Base-by-base conservation (phyloP, 2,888 invertebrate species). In the Sesia apiformis region DNA sequence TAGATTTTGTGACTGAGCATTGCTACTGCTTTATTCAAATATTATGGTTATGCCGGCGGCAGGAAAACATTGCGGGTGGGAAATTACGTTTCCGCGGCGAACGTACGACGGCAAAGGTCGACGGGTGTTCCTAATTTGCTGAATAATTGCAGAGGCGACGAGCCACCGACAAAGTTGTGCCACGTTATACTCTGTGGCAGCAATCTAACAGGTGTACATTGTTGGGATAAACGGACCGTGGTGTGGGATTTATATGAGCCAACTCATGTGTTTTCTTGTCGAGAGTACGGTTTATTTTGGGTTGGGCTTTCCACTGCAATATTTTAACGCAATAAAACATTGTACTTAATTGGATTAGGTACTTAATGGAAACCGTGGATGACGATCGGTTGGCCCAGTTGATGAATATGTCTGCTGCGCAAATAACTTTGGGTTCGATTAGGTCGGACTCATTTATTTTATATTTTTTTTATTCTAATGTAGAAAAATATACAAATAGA, bases 51-150 rank as follows among this genome's bases (percentile, higher is more conserved):
- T 50, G 50, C 50, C 50, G 50, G 50, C 39, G 70, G 74, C 74
- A 68, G 74, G 74, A 77, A 78, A 77, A 79, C 77, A 77, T 70
- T 72, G 76, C 70, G 68, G 73, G 57, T 63, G 67, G 72, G 72
- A 80, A 81, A 79, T 80, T 76, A 68, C 74, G 72, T 76, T 78
- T 74, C 65, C 65, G 61, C 57, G 58, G 55, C 56, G 53, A 55
- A 57, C 53, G 55, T 57, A 57, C 63, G 63, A 60, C 64, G 63
- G 70, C 64, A 67, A 65, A 70, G 73, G 70, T 72, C 64, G 69
- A 54, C 64, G 65, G 67, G 63, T 64, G 68, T 62, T 70, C 74
- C 73, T 79, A 78, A 81, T 80, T 82, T 74, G 72, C 64, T 76
- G 76, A 78, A 78, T 80, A 82, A 79, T 81, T 79, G 76, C 67